Base-by-base conservation (phyloP, 2,797 vertebrate species). In the Hypotaenidia okinawae region DNA sequence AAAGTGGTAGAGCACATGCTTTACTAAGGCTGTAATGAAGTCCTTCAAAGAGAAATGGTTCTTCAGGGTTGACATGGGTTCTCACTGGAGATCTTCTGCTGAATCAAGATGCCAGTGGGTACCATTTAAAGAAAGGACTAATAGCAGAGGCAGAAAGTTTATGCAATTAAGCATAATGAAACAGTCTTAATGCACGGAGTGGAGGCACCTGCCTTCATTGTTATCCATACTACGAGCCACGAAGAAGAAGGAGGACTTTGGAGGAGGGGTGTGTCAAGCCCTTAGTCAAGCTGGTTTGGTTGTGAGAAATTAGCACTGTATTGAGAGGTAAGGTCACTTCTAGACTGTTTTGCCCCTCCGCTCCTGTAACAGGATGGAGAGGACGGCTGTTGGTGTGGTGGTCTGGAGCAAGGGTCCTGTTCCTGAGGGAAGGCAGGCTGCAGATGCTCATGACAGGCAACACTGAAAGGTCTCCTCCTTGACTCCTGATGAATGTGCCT, bases 271-370 rank as follows among this genome's bases (percentile, higher is more conserved):
- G 23, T 78, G 87, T 94, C 92, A 93, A 97, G 96, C 96, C 96
- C 96, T 97, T 97, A 90, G 89, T 96, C 92, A 86, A 96, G 95
- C 94, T 97, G 95, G 95, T 96, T 97, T 96, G 94, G 92, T 75
- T 94, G 92, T 95, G 94, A 97, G 76, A 94, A 95, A 54, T 95
- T 96, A 97, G 96, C 95, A 96, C 95, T 95, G 94, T 3, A 39
- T 67, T 94, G 89, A 97, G 92, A 96, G 67, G 92, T 96, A 97
- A 97, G 96, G 96, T 95, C 95, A 96, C 96, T 96, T 97, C 94
- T 90, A 93, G 94, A 95, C 91, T 94, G 95, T 93, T 96, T 95
- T 94, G 94, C 14, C 94, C 89, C 86, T 93, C 84, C 5, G 0
- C 62, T 82, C 95, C 94, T 1, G 0, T 41, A 72, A 10, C 0